A percentile compares a stretch with the other conserved stretches of the same genome.
Conservation (phyloP, 2,797 vertebrate species). For the Rhinichthys osculus region DNA sequence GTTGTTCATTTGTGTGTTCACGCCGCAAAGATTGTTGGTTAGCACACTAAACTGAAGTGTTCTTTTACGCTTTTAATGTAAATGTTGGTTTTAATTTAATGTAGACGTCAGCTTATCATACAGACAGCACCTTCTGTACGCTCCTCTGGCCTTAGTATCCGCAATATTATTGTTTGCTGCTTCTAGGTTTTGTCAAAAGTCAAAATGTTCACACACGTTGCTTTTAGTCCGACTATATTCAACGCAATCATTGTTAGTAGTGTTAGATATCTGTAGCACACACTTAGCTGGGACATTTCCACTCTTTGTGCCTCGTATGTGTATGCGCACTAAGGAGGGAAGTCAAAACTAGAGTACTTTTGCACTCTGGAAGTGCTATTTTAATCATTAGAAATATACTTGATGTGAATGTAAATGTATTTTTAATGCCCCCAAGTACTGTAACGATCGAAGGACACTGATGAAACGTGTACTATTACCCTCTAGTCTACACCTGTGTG, state of each 20-base stretch:
- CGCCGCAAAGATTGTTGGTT: conserved; percentile 22
- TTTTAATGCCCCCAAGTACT: conserved; percentile 42
- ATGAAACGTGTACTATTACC: conserved; percentile 45
- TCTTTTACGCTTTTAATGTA: conserved; percentile 40
- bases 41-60: conserved; percentile 7
- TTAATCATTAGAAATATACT: conserved; percentile 56
- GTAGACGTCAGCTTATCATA: conserved; percentile 33
- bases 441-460: conserved; percentile 44
- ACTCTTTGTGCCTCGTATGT: conserved; percentile 47
- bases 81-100: conserved; percentile 36
- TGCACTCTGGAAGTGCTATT: conserved; percentile 60
- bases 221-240: conserved; percentile 41
- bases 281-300: conserved; percentile 32
- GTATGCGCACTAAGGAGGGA: conserved; percentile 34
- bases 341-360: conserved; percentile 7
- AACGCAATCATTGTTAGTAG: conserved; percentile 35
- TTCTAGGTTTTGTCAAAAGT: conserved; percentile 43
- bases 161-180: conserved; percentile 56
- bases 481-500: conserved; percentile 50
- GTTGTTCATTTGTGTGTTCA: conserved; percentile 32
- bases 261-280: conserved; percentile 13
- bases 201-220: conserved; percentile 33
- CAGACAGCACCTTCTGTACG: conserved; percentile 38
- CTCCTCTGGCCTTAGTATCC: conserved; percentile 39
- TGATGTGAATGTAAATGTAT: conserved; percentile 62